Conservation (phyloP, 1,140 invertebrate genomes). For the Euura saliciscinereae region DNA sequence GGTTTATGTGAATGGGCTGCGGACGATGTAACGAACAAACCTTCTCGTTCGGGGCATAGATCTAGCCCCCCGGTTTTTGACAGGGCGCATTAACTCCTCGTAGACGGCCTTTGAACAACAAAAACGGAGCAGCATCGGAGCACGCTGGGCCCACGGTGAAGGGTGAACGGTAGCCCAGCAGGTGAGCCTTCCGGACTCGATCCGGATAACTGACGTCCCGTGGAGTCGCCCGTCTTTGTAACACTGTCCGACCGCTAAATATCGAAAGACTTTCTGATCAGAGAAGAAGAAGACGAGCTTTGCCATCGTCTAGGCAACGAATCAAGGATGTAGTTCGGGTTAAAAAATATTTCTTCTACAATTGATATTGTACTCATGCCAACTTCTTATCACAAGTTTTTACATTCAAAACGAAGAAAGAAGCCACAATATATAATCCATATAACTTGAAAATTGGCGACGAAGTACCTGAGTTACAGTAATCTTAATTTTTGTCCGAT, state of each 20-base stretch:
- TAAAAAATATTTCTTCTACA: no score
- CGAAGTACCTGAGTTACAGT: no score
- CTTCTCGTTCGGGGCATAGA: not conserved
- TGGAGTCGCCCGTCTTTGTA: not conserved
- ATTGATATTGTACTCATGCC: no score
- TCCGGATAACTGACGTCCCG: not conserved
- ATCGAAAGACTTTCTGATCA: not conserved
- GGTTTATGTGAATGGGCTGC: not conserved
- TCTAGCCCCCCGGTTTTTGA: not conserved
- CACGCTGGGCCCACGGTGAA: not conserved
- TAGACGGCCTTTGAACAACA: slow-evolving; percentile 1
- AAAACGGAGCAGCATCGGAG: slow-evolving; percentile 1
- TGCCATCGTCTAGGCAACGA: no score
- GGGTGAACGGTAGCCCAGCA: slow-evolving; percentile 6
- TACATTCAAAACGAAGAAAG: no score
- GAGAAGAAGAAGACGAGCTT: no score
- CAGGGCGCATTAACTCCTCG: not conserved
- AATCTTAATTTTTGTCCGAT: no score
- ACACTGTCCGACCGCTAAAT: not conserved
- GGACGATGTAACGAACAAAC: not conserved
- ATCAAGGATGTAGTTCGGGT: no score
- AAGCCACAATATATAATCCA: no score
- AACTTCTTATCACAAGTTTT: no score
- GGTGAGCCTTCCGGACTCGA: slow-evolving; percentile 6
- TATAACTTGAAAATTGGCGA: no score